Evolutionary conservation across 2,797 vertebrate species (phyloP), one percentile per base, ranked within the genome.

Genomic region (Urophycis tenuis): DNA sequence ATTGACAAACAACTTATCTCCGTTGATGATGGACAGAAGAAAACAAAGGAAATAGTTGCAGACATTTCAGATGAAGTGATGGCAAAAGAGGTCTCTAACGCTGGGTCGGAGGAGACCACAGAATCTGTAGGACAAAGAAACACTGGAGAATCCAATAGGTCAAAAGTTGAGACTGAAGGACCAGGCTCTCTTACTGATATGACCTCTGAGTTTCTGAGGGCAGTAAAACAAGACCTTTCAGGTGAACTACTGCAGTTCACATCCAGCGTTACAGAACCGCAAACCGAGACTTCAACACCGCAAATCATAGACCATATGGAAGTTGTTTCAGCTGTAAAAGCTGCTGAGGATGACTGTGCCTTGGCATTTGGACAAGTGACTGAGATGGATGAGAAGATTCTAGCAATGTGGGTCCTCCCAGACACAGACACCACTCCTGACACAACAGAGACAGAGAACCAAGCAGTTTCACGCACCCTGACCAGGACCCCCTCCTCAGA

Each of bases 11-110:
- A 81, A 10, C 11, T 35, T 30, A 30, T 41, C 53, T 72, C 78
- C 31, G 10, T 15, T 75, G 79, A 83, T 41, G 76, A 83, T 9
- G 15, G 60, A 67, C 60, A 29, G 60, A 67, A 10, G 2, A 8
- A 67, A 67, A 29, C 60, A 67, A 25, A 67, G 60, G 60, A 67
- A 8, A 25, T 67, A 29, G 60, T 67, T 29, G 3, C 11, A 29
- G 10, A 67, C 60, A 67, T 67, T 67, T 67, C 25, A 67, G 60
- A 29, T 67, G 60, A 2, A 67, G n/a, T 3, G 25, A 67, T 29
- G 60, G 60, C n/a, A 67, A 29, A 49, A 17, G 41, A 49, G 14
- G 41, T 49, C 41, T 49, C 12, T 49, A 49, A 29, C 60, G 60
- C 25, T 67, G n/a, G 60, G 60, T 29, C 25, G 29, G 25, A 67